phyloP scores from a whole-genome alignment of 2,888 invertebrate species.

The Tinea semifulvella region DNA sequence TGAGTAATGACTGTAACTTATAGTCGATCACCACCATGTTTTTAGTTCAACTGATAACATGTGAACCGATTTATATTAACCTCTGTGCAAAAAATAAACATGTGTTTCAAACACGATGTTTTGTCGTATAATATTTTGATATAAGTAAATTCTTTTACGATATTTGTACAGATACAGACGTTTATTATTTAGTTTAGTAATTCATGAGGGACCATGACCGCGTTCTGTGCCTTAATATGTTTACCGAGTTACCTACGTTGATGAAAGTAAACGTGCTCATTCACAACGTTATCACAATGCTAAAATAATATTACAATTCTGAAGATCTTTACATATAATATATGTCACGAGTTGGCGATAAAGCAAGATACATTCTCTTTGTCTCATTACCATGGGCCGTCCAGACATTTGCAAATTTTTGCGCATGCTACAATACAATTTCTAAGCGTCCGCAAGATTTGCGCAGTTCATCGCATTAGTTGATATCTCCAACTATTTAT shows the following conservation, averaged over 20 bases:
- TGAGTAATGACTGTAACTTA: no score
- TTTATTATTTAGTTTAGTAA: slow-evolving; percentile 8
- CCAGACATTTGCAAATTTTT: no score
- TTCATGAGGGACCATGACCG: slow-evolving; percentile 8
- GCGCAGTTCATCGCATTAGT: no score
- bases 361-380: slow-evolving; percentile 2
- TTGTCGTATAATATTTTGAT: background rate
- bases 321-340: background rate
- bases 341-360: background rate
- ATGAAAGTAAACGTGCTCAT: background rate
- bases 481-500: no score
- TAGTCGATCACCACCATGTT: background rate
- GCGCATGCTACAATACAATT: no score
- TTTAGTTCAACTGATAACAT: background rate
- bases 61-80: slow-evolving; percentile 1
- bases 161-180: background rate
- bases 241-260: background rate
- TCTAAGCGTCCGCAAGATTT: no score
- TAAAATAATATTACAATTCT: background rate
- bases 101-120: background rate
- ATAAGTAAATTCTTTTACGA: background rate
- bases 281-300: slow-evolving; percentile 2
- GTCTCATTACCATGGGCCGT: background rate
- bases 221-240: slow-evolving; percentile 5
- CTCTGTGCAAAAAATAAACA: background rate